These are phyloP conservation scores for Theristicus caerulescens DNA, from an alignment of 2,113 vertebrate species.

Conservation along the genomic window DNA sequence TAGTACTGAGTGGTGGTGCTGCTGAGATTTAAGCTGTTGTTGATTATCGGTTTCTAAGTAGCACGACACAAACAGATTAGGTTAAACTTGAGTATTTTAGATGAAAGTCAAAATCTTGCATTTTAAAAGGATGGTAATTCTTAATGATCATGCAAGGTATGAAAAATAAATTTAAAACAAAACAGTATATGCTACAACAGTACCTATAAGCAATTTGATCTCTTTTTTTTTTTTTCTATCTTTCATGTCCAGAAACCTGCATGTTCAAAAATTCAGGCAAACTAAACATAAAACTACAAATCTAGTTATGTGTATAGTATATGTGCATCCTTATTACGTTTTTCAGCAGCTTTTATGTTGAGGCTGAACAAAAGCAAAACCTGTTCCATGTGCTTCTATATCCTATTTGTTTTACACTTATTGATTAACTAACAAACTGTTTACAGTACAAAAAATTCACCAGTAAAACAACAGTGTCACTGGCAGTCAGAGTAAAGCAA, in stretches of 20 bases:
- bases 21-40: background rate
- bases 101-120: background rate
- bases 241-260: background rate
- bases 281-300: background rate
- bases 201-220: background rate
- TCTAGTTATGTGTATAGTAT: background rate
- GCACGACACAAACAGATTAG: background rate
- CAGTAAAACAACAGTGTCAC: background rate
- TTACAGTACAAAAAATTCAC: background rate
- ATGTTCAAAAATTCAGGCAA: background rate
- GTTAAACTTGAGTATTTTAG: background rate
- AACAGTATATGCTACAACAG: background rate
- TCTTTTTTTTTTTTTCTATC: background rate
- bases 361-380: background rate
- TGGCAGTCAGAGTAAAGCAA: background rate
- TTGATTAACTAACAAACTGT: slow-evolving; percentile 1
- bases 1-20: background rate
- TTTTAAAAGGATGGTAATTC: background rate
- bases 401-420: background rate
- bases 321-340: background rate
- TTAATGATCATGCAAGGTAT: background rate
- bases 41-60: background rate
- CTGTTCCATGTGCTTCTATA: background rate
- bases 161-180: background rate
- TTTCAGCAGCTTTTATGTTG: background rate